These are phyloP conservation scores for Erebia epiphron DNA, from an alignment of 2,888 invertebrate species.

Conservation along the genomic window DNA sequence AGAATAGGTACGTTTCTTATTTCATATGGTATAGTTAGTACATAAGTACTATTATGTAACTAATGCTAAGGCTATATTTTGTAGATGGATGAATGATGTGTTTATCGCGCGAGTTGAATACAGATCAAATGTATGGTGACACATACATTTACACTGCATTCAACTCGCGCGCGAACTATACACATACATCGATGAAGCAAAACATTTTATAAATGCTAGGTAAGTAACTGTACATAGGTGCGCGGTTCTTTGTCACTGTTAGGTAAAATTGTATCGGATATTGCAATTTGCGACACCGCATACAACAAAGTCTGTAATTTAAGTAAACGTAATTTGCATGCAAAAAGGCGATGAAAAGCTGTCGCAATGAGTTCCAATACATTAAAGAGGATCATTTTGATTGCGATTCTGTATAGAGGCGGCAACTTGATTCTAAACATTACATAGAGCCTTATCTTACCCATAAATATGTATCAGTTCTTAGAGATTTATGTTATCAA, in stretches of 20 bases:
- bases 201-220: too few species aligned
- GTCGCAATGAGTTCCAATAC: constrained; percentile 9
- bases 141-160: too few species aligned
- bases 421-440: not conserved
- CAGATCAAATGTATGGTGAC: too few species aligned
- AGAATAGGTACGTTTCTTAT: not conserved
- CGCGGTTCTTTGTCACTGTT: not conserved
- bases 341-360: constrained; percentile 57
- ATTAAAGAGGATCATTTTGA: constrained; percentile 10
- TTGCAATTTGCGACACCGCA: constrained; percentile 27
- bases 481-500: not conserved
- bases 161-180: too few species aligned
- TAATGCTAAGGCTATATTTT: too few species aligned
- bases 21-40: not conserved
- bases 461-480: not conserved
- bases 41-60: too few species aligned
- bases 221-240: not conserved
- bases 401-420: constrained; percentile 8
- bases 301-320: constrained; percentile 45
- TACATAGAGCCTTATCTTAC: not conserved
- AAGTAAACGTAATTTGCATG: constrained; percentile 60
- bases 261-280: constrained; percentile 21
- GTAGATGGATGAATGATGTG: not conserved
- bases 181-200: too few species aligned
- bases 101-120: too few species aligned